Evolutionary conservation across 2,888 invertebrate genomes (phyloP), one percentile per base, ranked within the genome.

Genomic region (Digitonthophagus gazella): DNA sequence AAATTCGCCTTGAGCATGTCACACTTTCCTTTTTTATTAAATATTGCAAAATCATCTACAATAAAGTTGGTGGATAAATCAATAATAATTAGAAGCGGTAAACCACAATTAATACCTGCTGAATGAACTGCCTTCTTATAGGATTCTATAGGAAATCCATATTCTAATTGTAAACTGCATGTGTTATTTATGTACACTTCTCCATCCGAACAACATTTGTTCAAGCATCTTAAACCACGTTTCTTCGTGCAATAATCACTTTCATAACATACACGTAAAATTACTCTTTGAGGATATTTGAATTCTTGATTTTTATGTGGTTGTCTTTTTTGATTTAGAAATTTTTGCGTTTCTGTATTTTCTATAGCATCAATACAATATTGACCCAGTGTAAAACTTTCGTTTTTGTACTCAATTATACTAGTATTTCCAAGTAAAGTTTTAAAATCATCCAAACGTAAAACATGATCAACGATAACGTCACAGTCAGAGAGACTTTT

Each of bases 191-290:
- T 79, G 70, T 80, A 87, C 75, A 87, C 85, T 57, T 86, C 75
- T 11, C 87, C 87, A 19, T 85, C 80, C 1, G 85, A 85, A 75
- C 87, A 88, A 73, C 87, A 88, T 76, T 87, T 87, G 67, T 82
- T 83, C 2, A 87, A 72, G 72, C 86, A 85, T 69, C 74, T 74
- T 15, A 73, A 75, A 15, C 15, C 28, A 8, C 15, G 18, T 11
- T 28, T 15, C 14, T 65, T 66, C 15, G 2, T 6, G 15, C 70
- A 71, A 64, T 76, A 71, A 3, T 74, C 70, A 15, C 71, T 71
- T 8, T 54, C n/a, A 28, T 70, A 66, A 67, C 80, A 80, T 57
- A 74, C 67, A 66, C 79, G 75, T 16, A 77, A 69, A 6, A 78
- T 70, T 56, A 72, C 28, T 3, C 68, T 68, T n/a, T n/a, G n/a